These are phyloP conservation scores for Anser brachyrhynchus DNA, from an alignment of 2,113 vertebrate species.

Conservation along the genomic window DNA sequence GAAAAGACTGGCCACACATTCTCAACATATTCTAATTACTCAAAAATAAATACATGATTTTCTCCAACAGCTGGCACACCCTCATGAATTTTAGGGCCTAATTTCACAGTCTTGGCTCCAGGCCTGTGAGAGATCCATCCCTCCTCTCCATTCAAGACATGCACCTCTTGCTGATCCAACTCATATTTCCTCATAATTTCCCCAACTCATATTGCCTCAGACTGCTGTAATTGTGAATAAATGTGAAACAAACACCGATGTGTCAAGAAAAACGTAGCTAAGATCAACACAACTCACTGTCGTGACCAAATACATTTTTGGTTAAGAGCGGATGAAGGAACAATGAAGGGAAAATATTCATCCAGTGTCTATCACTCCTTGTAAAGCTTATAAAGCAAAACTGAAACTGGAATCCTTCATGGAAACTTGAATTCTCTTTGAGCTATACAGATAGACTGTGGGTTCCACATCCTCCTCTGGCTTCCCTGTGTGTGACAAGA, in stretches of 20 bases:
- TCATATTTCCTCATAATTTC: neutral
- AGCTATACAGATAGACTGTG: neutral
- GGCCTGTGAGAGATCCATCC: rapidly evolving
- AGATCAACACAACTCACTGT: neutral
- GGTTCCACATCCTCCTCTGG: neutral
- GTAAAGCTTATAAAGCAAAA: neutral
- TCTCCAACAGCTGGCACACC: neutral
- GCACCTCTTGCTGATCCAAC: rapidly evolving
- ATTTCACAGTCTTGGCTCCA: neutral
- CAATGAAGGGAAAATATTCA: neutral
- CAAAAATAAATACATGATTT: neutral
- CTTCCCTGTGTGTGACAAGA: neutral
- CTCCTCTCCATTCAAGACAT: neutral
- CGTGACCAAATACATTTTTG: neutral
- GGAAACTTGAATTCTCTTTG: neutral
- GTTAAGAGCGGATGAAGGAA: neutral
- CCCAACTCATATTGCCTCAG: neutral
- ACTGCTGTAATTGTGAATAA: neutral
- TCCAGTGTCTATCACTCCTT: neutral
- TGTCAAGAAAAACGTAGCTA: neutral
- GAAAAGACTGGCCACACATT: neutral
- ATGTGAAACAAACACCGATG: neutral
- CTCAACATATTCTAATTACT: neutral
- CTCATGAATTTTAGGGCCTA: neutral
- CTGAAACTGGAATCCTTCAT: neutral